phyloP scores from a whole-genome alignment of 2,797 vertebrate species.

The Squalus acanthias region DNA sequence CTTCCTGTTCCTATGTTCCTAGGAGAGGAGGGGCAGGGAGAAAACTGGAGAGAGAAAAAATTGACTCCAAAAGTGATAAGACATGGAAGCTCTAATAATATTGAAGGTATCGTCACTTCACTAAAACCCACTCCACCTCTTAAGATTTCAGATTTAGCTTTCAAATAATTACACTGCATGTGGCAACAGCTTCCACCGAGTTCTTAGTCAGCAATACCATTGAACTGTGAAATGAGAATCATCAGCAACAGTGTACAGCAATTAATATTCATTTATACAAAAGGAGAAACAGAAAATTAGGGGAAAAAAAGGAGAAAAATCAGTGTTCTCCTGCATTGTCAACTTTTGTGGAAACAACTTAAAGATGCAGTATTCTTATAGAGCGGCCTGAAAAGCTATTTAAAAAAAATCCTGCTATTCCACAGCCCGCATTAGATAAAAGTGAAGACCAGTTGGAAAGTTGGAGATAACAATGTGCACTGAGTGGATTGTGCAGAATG shows the following conservation, averaged over 20 bases:
- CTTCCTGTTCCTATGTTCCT: too few species aligned
- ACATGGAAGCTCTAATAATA: neutral
- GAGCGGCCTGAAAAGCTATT: neutral
- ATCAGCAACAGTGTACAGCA: neutral
- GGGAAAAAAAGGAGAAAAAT: neutral
- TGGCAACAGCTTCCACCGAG: neutral
- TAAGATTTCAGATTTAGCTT: conserved; percentile 18
- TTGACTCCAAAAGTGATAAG: neutral
- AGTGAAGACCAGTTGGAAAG: neutral
- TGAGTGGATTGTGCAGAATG: neutral
- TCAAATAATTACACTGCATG: neutral
- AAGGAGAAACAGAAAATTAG: neutral
- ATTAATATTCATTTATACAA: conserved; percentile 8
- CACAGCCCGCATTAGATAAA: neutral
- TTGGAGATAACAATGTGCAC: neutral
- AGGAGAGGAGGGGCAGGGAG: neutral
- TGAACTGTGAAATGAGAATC: conserved; percentile 2
- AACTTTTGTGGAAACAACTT: conserved; percentile 3
- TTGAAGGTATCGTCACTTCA: neutral
- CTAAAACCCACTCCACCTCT: neutral
- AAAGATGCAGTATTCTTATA: conserved; percentile 36
- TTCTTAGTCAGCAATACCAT: conserved; percentile 37
- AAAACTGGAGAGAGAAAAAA: neutral
- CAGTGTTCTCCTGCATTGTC: neutral
- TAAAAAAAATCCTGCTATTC: neutral